phyloP scores from a whole-genome alignment of 2,888 invertebrate genomes.

The Plutella xylostella region DNA sequence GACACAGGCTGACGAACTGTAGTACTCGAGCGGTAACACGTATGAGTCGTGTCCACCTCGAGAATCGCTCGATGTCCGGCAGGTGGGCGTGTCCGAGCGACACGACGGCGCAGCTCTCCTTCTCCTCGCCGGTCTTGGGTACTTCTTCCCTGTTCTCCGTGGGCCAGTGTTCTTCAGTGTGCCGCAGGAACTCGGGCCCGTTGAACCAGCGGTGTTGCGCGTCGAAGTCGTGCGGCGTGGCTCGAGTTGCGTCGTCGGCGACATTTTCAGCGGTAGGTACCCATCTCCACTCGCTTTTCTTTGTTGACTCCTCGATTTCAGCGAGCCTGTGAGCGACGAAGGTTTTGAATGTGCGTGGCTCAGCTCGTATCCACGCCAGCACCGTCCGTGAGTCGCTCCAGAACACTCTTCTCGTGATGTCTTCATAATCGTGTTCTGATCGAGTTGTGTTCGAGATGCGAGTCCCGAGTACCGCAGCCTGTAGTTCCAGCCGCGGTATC shows the following conservation, averaged over 20 bases:
- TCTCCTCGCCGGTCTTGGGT: background rate
- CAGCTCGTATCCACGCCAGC: slow-evolving; percentile 2
- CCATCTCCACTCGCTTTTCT: slow-evolving; percentile 13
- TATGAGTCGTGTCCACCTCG: slow-evolving; percentile 12
- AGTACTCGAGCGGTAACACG: slow-evolving; percentile 7
- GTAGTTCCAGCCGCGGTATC: slow-evolving; percentile 5
- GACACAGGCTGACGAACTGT: slow-evolving; percentile 3
- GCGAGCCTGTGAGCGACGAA: slow-evolving; percentile 7
- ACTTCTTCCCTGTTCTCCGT: background rate
- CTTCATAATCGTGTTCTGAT: background rate
- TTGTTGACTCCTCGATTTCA: slow-evolving; percentile 7
- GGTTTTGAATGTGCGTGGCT: slow-evolving; percentile 6
- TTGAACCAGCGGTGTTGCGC: slow-evolving; percentile 1
- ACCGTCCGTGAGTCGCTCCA: slow-evolving; percentile 2
- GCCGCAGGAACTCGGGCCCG: slow-evolving; percentile 7
- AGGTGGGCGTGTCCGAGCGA: no score
- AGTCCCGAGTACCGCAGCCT: slow-evolving; percentile 6
- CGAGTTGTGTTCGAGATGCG: slow-evolving; percentile 2
- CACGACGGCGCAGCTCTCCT: background rate
- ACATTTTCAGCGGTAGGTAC: slow-evolving; percentile 11
- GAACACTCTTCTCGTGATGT: background rate
- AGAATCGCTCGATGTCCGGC: slow-evolving; percentile 12
- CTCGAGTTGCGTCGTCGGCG: background rate
- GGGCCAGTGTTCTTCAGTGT: slow-evolving; percentile 2
- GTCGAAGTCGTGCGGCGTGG: background rate